Base-by-base conservation (phyloP, 2,113 vertebrate genomes). In the Pteropus alecto region DNA sequence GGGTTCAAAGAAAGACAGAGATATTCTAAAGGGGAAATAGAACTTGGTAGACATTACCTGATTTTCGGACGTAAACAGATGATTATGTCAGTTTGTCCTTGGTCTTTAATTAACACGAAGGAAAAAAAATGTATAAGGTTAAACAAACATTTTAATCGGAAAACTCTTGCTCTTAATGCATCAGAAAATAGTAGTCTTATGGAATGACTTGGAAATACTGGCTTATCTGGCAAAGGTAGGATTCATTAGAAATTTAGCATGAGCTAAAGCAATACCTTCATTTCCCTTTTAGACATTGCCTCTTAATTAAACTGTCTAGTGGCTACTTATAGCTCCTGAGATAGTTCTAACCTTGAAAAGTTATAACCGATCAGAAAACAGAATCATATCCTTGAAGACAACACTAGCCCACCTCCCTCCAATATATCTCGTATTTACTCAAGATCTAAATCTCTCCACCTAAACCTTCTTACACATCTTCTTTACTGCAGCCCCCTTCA, bases 21-120 rank as follows among this genome's bases (percentile, higher is more conserved):
- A 54, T 1, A n/a, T 16, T 5, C 35, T 54, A 43, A 54, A 73
- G 33, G 16, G 12, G 2, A 41, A 68, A 63, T 38, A 35, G 15
- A 9, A 9, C 3, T 70, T 38, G 30, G 1, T 8, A 88, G 51
- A 38, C 22, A 51, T 74, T 67, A 12, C 6, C 41, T 87, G 11
- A 65, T 93, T 84, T 93, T 77, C 51, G 16, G 41, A 33, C 38
- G 35, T 77, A 86, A 70, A 65, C 4, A 67, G 84, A 33, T 33
- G 24, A 86, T n/a, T 51, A 6, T 43, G 48, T 48, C 14, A 24
- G 6, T 68, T 61, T 88, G 3, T 51, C n/a, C 33, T 61, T 94
- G 51, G 22, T 68, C 67, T 76, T 85, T 43, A 71, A 35, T 85
- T 54, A 43, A 15, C 6, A 81, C 6, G 10, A 89, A 74, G 19